Conservation (phyloP, 2,797 vertebrate genomes). For the Nasua narica region DNA sequence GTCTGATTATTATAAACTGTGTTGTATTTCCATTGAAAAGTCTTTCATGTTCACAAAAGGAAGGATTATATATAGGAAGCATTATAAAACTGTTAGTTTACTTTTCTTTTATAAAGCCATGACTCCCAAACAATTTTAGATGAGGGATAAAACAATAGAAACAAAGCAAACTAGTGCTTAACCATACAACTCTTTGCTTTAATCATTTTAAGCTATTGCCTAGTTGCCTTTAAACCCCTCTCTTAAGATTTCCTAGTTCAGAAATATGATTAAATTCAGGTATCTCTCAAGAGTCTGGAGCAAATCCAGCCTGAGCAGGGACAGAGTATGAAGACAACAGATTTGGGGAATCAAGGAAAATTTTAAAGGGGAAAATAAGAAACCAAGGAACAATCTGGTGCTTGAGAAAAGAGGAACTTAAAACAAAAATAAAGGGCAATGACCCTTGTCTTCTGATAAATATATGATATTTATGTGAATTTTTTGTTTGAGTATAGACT, state of each 20-base stretch:
- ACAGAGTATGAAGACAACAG: background rate
- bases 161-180: background rate
- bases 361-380: background rate
- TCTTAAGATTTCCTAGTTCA: background rate
- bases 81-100: background rate
- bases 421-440: background rate
- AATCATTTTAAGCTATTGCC: background rate
- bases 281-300: background rate
- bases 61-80: background rate
- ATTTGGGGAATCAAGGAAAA: background rate
- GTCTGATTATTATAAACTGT: background rate
- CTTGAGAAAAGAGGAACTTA: background rate
- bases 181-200: background rate
- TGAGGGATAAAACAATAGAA: background rate
- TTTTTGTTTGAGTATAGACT: background rate
- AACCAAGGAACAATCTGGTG: background rate
- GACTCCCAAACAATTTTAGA: background rate
- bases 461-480: background rate
- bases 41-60: constrained; percentile 1
- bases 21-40: background rate
- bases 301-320: background rate
- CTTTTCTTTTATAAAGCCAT: background rate
- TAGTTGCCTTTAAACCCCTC: background rate
- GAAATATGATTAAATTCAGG: background rate
- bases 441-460: background rate